Base-by-base conservation (phyloP, 2,797 vertebrate species). In the Danio tinwini region DNA sequence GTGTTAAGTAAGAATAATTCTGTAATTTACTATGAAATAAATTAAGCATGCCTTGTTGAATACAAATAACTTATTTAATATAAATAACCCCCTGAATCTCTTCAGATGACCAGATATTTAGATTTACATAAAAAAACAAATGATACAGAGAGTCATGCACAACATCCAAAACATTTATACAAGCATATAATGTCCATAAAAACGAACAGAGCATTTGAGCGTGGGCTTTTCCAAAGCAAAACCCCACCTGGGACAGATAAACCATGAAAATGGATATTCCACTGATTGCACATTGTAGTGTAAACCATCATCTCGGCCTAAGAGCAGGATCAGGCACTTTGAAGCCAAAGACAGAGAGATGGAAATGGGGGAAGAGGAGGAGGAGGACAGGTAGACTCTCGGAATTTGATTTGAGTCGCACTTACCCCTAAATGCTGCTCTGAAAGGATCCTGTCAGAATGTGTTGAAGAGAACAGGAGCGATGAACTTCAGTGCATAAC, bases 221-320 rank as follows among this genome's bases (percentile, higher is more conserved):
- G 49, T 63, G 75, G 86, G 85, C 84, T 84, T 16, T 85, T 87
- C 89, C 84, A n/a, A 81, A 89, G 86, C 88, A 86, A 87, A 90
- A 87, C 83, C 87, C 87, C 83, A 77, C 86, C 88, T 88, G 61
- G 87, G 84, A 83, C 82, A 89, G 90, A 92, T 92, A 92, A 91
- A 88, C 87, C 87, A 82, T 89, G 86, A 89, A 93, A 91, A 89
- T 83, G 88, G 88, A 89, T 91, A 91, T 92, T 91, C 89, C 89
- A 78, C 82, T 89, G 89, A 91, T 90, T 91, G 89, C 90, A 90
- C 92, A 90, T 89, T 72, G 78, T 89, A 88, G 90, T 91, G 90
- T 92, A 92, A 93, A 91, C 88, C 89, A 86, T 90, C 90, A 87
- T 84, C 84, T 84, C 62, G 74, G 81, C 89, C 83, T 73, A 58